Evolutionary conservation across 2,888 invertebrate genomes (phyloP), one percentile per base, ranked within the genome.

Genomic region (Euplagia quadripunctaria): DNA sequence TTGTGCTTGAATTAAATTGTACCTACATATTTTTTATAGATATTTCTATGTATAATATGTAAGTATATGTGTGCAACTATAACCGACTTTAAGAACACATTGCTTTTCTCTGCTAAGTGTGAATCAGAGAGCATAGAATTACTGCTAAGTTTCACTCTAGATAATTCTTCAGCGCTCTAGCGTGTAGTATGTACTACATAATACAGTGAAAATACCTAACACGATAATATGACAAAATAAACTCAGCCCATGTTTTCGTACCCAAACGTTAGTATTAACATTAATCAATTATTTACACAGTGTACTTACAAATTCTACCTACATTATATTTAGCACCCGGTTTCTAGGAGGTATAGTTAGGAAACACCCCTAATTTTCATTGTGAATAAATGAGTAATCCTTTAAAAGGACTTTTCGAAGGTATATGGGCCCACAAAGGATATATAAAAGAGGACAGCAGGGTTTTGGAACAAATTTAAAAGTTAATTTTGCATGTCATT

Each of bases 211-310:
- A 31, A 31, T 31, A 31, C 11, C 46, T 42, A 9, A 20, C 20
- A 55, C 46, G 41, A 41, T 64, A 31, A 41, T 64, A 65, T 69
- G 4, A 4, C 49, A 8, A 42, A 73, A 69, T 17, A 65, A 74
- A 73, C 41, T n/a, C 79, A 64, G 20, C 51, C 64, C 42, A 68
- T 73, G 58, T 42, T 67, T 55, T 31, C 31, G 17, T 3, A 70
- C 68, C 42, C 64, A 63, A 12, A 61, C 20, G 41, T 52, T 66
- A 46, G 16, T 69, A 73, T 68, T 69, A 17, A 71, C 69, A 65
- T 65, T 65, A 70, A 80, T 80, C 58, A 73, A 65, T 74, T 70
- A 72, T 75, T 72, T 55, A 79, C 67, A 41, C 67, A 74, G 72
- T 58, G 49, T 43, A 70, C 65, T 78, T 77, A 73, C 0, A 6